A percentile compares a stretch with the other conserved stretches of the same genome.
These are phyloP conservation scores for Euura saliciscinereae DNA, from an alignment of 1,140 invertebrate species.

Conservation along the genomic window DNA sequence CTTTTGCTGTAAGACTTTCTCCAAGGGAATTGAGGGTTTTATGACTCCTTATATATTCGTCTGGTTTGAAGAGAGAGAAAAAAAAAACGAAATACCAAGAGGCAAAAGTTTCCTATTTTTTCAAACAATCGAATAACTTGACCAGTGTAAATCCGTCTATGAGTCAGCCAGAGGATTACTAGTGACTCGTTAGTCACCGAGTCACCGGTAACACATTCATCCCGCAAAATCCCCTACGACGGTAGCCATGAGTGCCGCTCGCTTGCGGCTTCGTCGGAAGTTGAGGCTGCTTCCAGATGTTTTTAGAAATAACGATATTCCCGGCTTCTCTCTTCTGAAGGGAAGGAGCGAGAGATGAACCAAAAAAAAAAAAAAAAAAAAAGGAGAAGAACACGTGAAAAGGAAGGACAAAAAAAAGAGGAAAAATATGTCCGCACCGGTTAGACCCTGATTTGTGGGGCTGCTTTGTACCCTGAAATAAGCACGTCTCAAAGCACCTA, in stretches of 20 bases:
- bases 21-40: conserved; percentile 16
- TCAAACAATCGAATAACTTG: neutral
- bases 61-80: conserved; percentile 11
- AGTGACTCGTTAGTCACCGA: too few relatives aligned
- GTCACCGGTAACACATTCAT: neutral
- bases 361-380: conserved; percentile 16
- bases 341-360: conserved; percentile 13
- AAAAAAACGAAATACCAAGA: neutral
- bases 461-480: conserved; percentile 33
- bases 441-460: conserved; percentile 27
- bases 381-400: conserved; percentile 14
- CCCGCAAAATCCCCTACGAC: neutral
- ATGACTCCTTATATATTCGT: conserved; percentile 15
- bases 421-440: conserved; percentile 11
- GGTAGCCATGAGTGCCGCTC: neutral
- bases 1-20: conserved; percentile 23
- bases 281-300: conserved; percentile 29
- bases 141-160: neutral
- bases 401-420: conserved; percentile 16
- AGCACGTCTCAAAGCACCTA: conserved; percentile 13
- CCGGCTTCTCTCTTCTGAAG: conserved; percentile 9
- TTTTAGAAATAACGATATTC: conserved; percentile 34
- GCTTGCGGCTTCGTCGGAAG: conserved; percentile 20
- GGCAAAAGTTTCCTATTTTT: neutral
- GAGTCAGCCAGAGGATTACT: too few relatives aligned